Percentiles rank a stretch among this genome's conserved stretches.
phyloP scores from a whole-genome alignment of 2,113 vertebrate genomes.

The Leptosomus discolor region DNA sequence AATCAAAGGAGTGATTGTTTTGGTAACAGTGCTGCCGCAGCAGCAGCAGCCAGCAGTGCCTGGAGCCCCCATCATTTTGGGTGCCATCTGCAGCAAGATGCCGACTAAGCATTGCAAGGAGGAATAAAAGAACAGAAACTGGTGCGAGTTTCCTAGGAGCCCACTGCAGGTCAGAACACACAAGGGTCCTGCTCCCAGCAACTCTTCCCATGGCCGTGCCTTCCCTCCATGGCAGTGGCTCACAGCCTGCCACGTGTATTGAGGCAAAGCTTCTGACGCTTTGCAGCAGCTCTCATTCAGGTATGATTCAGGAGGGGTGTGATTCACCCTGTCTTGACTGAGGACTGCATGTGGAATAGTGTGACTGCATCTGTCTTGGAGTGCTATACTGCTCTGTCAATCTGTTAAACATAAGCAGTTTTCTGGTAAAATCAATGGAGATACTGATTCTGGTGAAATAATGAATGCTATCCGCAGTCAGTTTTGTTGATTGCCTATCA shows the following conservation, averaged over 20 bases:
- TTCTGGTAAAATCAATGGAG: neutral
- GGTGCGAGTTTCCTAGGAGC: neutral
- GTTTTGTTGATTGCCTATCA: neutral
- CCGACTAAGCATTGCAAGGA: neutral
- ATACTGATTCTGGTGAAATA: neutral
- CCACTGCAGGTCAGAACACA: fast-evolving
- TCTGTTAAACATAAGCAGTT: neutral
- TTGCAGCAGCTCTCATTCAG: fast-evolving
- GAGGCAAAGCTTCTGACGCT: neutral
- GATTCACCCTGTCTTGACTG: neutral
- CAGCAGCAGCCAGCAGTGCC: neutral
- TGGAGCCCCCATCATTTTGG: neutral
- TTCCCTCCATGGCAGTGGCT: neutral
- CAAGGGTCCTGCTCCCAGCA: no score
- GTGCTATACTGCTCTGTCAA: neutral
- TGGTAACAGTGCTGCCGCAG: neutral
- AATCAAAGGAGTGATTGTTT: neutral
- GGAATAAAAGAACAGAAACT: neutral
- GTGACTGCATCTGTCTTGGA: neutral
- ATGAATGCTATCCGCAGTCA: neutral
- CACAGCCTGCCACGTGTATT: neutral
- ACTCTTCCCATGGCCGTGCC: fast-evolving
- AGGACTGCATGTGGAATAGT: neutral
- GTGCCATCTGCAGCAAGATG: neutral
- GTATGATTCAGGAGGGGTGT: fast-evolving